Base-by-base conservation (phyloP, 2,113 vertebrate genomes). In the Leiothrix lutea region DNA sequence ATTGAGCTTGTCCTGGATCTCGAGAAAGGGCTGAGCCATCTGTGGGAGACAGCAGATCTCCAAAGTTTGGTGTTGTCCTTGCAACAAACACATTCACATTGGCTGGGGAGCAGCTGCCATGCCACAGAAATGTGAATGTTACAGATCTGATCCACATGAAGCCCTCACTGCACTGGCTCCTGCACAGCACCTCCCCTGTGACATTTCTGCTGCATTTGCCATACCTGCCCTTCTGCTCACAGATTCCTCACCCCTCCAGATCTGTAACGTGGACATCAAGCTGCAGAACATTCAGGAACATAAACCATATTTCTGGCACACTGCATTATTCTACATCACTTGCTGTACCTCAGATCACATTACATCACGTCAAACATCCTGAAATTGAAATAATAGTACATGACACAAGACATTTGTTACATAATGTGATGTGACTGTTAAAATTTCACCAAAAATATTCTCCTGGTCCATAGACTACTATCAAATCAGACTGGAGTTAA, bases 401-500 rank as follows among this genome's bases (percentile, higher is more conserved):
- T 11, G 79, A 74, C 80, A 80, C 44, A 69, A 83, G 19, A 91
- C 24, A 79, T 54, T 86, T 83, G 54, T 61, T 60, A 80, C 9
- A 12, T 82, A 77, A 93, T 60, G 28, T 54, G 67, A 94, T 69
- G 57, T 51, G 48, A 94, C 84, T 57, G n/a, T n/a, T 71, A 51
- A 72, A 86, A 81, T 77, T 71, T 62, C 85, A 92, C 64, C 21
- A 62, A 66, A 90, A 94, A 66, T 44, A 28, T 67, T 75, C 65
- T 79, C 70, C 57, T 16, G 16, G 24, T 75, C 77, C 40, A 51
- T 2, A 40, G 57, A 78, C 50, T 62, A 56, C 44, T 85, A 88
- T 90, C 75, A 83, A 54, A 96, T 92, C 70, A 92, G 77, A 53
- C n/a, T 77, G 58, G 3, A 77, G 75, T 86, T 92, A 75, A 82